Base-by-base conservation (phyloP, 2,113 vertebrate species). In the Embiotoca jacksoni region DNA sequence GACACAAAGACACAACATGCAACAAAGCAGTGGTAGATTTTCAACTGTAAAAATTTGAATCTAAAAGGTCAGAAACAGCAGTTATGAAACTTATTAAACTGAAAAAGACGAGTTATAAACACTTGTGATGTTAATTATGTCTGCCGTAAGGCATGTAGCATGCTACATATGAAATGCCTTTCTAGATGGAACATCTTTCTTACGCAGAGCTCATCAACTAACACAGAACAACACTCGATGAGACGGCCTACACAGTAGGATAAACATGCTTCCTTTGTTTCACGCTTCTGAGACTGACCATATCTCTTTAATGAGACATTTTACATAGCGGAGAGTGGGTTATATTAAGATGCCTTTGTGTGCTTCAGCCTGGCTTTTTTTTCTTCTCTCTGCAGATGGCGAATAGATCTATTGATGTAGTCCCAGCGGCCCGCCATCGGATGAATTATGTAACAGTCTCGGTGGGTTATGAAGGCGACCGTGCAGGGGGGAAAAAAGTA, bases 371-470 rank as follows among this genome's bases (percentile, higher is more conserved):
- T 69, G 8, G 6, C 58, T 53, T 30, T 35, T 14, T 57, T 47
- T 67, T 37, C 37, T 37, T 55, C 71, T 73, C 54, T 72, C 46
- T 77, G 59, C 62, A 78, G 82, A 84, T 63, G 68, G 66, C 46
- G 15, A 61, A 75, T 61, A 36, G 65, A 82, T 84, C 67, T 87
- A 87, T 88, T 67, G 82, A 89, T 86, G 74, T 76, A 77, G 83
- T 64, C 78, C 73, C 64, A 73, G 61, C 44, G 61, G 54, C 68
- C 82, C 65, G 67, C 64, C 69, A 62, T 77, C 54, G 75, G 80
- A 89, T 90, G 76, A 91, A 87, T 91, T 92, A 91, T 91, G 87
- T 88, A 85, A 89, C 75, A 83, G 60, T 74, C 74, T 88, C n/a
- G 3, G 35, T 61, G 37, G 59, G 72, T 88, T 86, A 75, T 87